phyloP scores from a whole-genome alignment of 2,888 invertebrate species.

The Nomada hirtipes region DNA sequence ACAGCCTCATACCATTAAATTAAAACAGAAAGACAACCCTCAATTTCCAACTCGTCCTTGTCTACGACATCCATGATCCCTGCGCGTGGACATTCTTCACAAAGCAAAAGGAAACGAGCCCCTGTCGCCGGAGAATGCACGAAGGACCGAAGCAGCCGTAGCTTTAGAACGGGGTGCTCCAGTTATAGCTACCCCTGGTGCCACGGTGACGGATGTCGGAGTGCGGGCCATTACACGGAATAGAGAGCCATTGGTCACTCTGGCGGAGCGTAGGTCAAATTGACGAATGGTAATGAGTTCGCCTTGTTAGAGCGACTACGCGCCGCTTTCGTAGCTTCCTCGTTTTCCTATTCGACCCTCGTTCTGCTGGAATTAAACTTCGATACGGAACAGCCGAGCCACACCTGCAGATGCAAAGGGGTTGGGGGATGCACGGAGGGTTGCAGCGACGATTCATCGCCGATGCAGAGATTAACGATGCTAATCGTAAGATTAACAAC shows the following conservation, averaged over 20 bases:
- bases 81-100: background rate
- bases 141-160: conserved; percentile 12
- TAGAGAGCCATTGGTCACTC: conserved; percentile 84
- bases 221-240: conserved; percentile 82
- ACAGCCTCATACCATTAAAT: too few species aligned
- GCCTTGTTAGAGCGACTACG: conserved; percentile 82
- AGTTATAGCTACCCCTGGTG: conserved; percentile 77
- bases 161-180: conserved; percentile 63
- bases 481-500: background rate
- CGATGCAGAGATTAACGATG: conserved; percentile 68
- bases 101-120: conserved; percentile 33
- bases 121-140: conserved; percentile 62
- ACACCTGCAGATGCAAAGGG: conserved; percentile 58
- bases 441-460: conserved; percentile 68
- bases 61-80: background rate
- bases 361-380: conserved; percentile 69
- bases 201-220: conserved; percentile 83
- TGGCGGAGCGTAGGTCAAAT: conserved; percentile 83
- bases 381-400: conserved; percentile 58
- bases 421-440: conserved; percentile 25
- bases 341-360: conserved; percentile 29
- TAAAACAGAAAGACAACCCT: too few species aligned
- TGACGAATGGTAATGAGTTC: conserved; percentile 85
- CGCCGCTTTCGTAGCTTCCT: conserved; percentile 51
- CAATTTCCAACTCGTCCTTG: background rate